Evolutionary conservation across 2,888 invertebrate species (phyloP), one percentile per base, ranked within the genome.

Genomic region (Acronicta psi): DNA sequence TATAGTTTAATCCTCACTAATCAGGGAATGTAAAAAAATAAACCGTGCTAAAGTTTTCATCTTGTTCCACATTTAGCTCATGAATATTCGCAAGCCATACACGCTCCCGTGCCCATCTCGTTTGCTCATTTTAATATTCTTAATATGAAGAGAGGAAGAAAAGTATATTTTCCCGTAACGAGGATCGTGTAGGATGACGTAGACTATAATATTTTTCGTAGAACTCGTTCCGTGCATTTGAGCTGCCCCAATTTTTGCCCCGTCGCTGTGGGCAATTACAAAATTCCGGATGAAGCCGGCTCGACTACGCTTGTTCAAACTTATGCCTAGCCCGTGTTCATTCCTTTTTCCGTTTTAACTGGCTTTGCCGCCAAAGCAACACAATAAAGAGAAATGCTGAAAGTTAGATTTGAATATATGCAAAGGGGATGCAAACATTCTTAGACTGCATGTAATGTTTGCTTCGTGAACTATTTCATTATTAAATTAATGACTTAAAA

Each of bases 251-350:
- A 73, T 81, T 84, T 83, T 84, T 76, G 75, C 77, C 78, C 77
- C 75, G 67, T 57, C 72, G 73, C 63, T 79, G 73, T 73, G 72
- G 72, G 75, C 86, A 86, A 87, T 86, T 86, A 86, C 82, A 82
- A 79, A 82, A 81, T 84, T 80, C 81, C 81, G 77, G 82, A 84
- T 78, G 65, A 68, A 69, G 74, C 68, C 78, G 72, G 73, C 68
- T 64, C 56, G 67, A 68, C 69, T 59, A 61, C 59, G 76, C 67
- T 80, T 80, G 77, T 81, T 82, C 77, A 82, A 87, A 85, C 80
- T 84, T 79, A 80, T 75, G 67, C 77, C 50, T 59, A 18, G 69
- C 71, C 58, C 60, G 55, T 43, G 55, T 59, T 66, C 59, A 64
- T 47, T 25, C 34, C 18, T 51, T 50, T 67, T 43, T 58, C 43